Evolutionary conservation across 2,888 invertebrate genomes (phyloP).

Genomic region (Ophioninae sp.): DNA sequence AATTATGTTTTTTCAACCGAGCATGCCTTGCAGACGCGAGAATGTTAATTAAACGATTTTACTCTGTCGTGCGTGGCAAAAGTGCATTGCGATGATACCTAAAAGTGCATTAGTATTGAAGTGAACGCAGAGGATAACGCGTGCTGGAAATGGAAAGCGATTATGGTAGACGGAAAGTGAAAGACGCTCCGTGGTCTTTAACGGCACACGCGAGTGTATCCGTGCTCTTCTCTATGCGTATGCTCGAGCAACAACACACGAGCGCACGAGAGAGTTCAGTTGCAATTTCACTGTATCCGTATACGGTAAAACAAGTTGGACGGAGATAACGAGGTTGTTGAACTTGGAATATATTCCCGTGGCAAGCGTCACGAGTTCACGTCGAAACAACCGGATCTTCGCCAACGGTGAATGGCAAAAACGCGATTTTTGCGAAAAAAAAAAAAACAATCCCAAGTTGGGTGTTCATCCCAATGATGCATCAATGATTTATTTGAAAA

Average conservation of each 20-base stretch:
- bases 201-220: neutral
- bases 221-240: neutral
- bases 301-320: slow-evolving; percentile 26
- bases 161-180: slow-evolving; percentile 69
- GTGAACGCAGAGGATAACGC: slow-evolving; percentile 57
- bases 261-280: neutral
- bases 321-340: slow-evolving; percentile 30
- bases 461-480: neutral
- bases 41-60: no score
- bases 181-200: slow-evolving; percentile 65
- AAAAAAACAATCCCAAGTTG: no score
- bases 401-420: neutral
- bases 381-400: neutral
- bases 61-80: no score
- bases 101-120: slow-evolving; percentile 42
- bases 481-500: neutral
- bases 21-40: no score
- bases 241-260: slow-evolving; percentile 15
- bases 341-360: slow-evolving; percentile 34
- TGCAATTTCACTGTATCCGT: slow-evolving; percentile 49
- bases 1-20: no score
- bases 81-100: slow-evolving; percentile 18
- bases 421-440: no score
- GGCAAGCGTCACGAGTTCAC: neutral
- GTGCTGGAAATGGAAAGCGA: slow-evolving; percentile 70